phyloP scores from a whole-genome alignment of 1,140 invertebrate genomes.

The Holotrichia oblita region DNA sequence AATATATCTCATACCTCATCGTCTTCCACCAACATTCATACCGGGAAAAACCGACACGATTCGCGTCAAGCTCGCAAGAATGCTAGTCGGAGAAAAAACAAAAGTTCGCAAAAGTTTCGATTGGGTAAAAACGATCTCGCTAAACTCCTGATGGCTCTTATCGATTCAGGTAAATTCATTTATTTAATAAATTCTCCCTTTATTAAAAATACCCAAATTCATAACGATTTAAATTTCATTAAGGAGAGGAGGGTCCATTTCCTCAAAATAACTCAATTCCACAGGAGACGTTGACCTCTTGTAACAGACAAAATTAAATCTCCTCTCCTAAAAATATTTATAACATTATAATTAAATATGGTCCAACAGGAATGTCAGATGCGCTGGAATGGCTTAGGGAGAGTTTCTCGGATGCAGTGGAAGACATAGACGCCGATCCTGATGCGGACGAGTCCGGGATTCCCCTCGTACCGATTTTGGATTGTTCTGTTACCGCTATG shows the following conservation, averaged over 20 bases:
- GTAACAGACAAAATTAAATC: constrained; percentile 15
- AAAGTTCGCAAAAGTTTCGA: not conserved
- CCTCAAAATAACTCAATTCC: not conserved
- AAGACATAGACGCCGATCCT: constrained; percentile 67
- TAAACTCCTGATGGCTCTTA: constrained; percentile 39
- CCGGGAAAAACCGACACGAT: not conserved
- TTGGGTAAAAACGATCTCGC: not conserved
- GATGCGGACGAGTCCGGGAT: constrained; percentile 64
- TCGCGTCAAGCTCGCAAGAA: not conserved
- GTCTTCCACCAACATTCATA: not conserved
- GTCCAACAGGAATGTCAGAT: constrained; percentile 58
- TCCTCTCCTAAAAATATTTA: constrained; percentile 50
- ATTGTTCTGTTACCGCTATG: constrained; percentile 67
- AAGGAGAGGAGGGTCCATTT: not conserved
- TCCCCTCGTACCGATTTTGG: constrained; percentile 72
- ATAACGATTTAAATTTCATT: not conserved
- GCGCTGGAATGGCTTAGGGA: constrained; percentile 71
- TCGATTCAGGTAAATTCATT: constrained; percentile 30
- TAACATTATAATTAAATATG: constrained; percentile 20
- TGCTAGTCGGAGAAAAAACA: not conserved
- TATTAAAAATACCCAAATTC: not conserved
- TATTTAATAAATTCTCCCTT: not conserved
- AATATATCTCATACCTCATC: not conserved
- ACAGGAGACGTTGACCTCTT: not conserved
- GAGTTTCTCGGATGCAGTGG: constrained; percentile 68